Evolutionary conservation across 2,113 vertebrate species (phyloP), one percentile per base, ranked within the genome.

Genomic region (Puma concolor): DNA sequence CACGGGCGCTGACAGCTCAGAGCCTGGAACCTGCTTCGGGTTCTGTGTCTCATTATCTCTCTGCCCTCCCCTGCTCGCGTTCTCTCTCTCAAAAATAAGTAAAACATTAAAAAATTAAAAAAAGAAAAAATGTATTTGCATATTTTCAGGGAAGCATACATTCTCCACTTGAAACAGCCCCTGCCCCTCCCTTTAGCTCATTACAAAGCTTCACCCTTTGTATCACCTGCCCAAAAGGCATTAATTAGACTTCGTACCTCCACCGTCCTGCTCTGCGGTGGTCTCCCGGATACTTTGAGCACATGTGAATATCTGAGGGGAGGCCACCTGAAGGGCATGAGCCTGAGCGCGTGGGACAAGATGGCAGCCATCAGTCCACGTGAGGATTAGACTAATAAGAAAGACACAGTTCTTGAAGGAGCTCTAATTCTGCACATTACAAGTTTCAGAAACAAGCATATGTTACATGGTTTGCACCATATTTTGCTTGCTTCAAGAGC

Each of bases 401-500:
- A 80, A 64, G 33, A 52, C 29, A 54, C 48, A 27, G 9, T 91
- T 63, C 38, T 33, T 29, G 4, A 29, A 29, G 27, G 31, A 82
- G 12, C 36, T 69, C 0, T 38, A 57, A 79, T 52, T 91, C 57
- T 87, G 38, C 6, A 27, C 21, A 11, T 96, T 27, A 63, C 6
- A 82, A 2, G 17, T 16, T 52, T n/a, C n/a, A 66, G 74, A 94
- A 93, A 50, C 5, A 92, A 90, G n/a, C 38, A 67, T 10, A 16
- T 25, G 17, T 16, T 19, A 89, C 76, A 31, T 52, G 2, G 0
- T 33, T 21, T 76, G 86, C 33, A 31, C 1, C 7, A 15, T 67
- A 41, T 79, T 95, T 77, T 96, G 10, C 50, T 92, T 91, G 19
- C 79, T 87, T 96, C 67, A 85, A 82, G 38, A 91, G 19, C 31